These are phyloP conservation scores for Pelecanoides urinatrix DNA, from an alignment of 2,113 vertebrate species.

Conservation along the genomic window DNA sequence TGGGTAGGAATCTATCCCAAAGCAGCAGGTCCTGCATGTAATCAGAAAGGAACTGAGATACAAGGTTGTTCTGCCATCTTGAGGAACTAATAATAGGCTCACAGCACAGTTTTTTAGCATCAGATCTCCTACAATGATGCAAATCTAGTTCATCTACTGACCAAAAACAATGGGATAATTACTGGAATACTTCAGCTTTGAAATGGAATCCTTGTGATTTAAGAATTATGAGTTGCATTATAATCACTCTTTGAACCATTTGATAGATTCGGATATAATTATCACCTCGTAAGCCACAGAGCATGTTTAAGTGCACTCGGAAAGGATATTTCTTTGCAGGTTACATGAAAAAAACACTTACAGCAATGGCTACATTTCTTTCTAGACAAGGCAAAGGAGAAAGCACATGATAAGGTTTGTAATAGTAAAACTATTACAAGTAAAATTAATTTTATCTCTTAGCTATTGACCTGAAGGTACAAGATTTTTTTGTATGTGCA, in stretches of 20 bases:
- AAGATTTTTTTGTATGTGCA: background rate
- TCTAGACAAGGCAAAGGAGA: background rate
- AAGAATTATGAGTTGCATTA: background rate
- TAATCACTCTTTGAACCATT: background rate
- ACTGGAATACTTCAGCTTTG: slow-evolving; percentile 23
- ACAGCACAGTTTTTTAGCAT: background rate
- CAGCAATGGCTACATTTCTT: background rate
- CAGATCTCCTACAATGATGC: background rate
- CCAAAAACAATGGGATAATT: slow-evolving; percentile 25
- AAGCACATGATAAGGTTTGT: background rate
- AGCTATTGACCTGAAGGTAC: background rate
- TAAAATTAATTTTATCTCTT: background rate
- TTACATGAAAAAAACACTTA: background rate
- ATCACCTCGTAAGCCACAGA: background rate
- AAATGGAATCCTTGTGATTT: slow-evolving; percentile 3
- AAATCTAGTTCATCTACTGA: background rate
- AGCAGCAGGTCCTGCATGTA: background rate
- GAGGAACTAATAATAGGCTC: slow-evolving; percentile 1
- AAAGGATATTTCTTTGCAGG: background rate
- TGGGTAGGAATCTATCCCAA: background rate
- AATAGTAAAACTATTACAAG: background rate
- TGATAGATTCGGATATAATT: slow-evolving; percentile 8
- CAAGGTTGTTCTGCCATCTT: background rate
- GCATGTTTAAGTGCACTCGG: background rate
- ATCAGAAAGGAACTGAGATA: background rate